Base-by-base conservation (phyloP, 1,140 invertebrate genomes). In the Heliconius melpomene region DNA sequence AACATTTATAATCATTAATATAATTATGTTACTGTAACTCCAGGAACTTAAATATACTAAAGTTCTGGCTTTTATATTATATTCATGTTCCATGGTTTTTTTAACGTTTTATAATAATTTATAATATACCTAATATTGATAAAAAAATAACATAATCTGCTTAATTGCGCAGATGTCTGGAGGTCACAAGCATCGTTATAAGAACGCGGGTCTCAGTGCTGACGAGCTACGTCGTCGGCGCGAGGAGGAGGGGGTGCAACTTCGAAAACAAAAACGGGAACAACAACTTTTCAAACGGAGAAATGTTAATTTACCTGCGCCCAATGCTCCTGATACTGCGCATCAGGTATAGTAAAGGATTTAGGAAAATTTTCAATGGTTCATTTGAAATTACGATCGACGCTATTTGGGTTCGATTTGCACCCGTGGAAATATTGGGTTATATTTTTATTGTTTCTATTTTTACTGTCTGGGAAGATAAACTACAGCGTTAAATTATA, bases 211-310 rank as follows among this genome's bases (percentile, higher is more conserved):
- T 7, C 94, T 99, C 82, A 98, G 99, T 94, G 98, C 98, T 18
- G 97, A 98, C 86, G 98, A 99, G 93, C 94, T 99, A 79, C 95
- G 99, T 32, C 96, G 98, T 76, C 95, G 99, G 72, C 95, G 99
- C 78, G 99, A 99, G 95, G 99, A 99, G 90, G 98, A 99, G 95
- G 98, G 98, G 50, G 97, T 99, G 36, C 98, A 99, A 89, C 95
- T 99, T 50, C 94, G 99, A 36, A 99, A 99, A 95, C 98, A 99
- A 87, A 99, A 99, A 94, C 93, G 99, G 84, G 99, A 99, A 90
- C 97, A 98, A 85, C 98, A 98, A 91, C 94, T 99, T 20, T 98
- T 98, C 82, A 99, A 99, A 95, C 95, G 98, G 60, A 96, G 98
- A 85, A 99, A 99, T 96, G 98, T 99, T 36, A 96, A 96, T 79